Evolutionary conservation across 2,888 invertebrate species (phyloP).

Genomic region (Acanthopleura granulata): DNA sequence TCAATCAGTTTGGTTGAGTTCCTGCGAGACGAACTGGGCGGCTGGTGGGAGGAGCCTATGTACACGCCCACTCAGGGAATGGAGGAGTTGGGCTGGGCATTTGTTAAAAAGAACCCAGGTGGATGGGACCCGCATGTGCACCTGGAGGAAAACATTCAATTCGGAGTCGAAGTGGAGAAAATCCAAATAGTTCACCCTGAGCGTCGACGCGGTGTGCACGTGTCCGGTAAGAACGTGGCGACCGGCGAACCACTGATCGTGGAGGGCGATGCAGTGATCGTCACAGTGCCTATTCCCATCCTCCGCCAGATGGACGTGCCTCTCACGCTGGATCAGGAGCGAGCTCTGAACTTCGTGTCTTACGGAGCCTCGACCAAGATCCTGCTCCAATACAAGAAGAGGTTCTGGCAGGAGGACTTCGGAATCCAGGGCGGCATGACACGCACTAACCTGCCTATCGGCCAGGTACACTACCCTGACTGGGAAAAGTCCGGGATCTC

Average conservation of each 20-base stretch:
- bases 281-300: conserved; percentile 31
- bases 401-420: conserved; percentile 34
- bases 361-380: conserved; percentile 32
- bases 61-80: conserved; percentile 26
- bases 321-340: background rate
- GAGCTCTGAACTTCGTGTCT: conserved; percentile 24
- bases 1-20: conserved; percentile 24
- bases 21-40: conserved; percentile 26
- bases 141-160: conserved; percentile 22
- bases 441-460: conserved; percentile 27
- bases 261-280: conserved; percentile 32
- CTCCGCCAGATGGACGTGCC: conserved; percentile 32
- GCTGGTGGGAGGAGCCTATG: conserved; percentile 32
- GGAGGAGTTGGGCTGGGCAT: conserved; percentile 24
- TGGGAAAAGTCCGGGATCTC: conserved; percentile 22
- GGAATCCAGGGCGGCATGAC: conserved; percentile 30
- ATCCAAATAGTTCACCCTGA: background rate
- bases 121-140: conserved; percentile 23
- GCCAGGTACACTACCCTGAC: conserved; percentile 29
- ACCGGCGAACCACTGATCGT: conserved; percentile 19
- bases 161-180: conserved; percentile 26
- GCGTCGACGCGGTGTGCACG: conserved; percentile 17
- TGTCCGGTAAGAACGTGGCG: conserved; percentile 22
- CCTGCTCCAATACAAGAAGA: conserved; percentile 29
- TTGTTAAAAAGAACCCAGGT: conserved; percentile 14